Conservation (phyloP, 1,140 invertebrate genomes). For the Bombus pascuorum region DNA sequence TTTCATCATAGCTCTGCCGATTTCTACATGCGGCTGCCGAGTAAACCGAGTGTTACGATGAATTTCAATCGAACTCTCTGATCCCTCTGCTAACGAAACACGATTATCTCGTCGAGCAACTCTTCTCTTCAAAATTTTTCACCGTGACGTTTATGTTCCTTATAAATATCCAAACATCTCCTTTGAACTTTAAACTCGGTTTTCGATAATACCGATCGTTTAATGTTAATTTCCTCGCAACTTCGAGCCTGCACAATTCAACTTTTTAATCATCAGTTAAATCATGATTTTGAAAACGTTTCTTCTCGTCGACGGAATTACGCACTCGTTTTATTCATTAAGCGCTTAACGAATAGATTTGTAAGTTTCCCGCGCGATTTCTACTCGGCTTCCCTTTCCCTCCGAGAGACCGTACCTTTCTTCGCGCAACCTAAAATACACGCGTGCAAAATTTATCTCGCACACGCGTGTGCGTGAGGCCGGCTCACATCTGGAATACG, state of each 20-base stretch:
- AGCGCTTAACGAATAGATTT: neutral
- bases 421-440: constrained; percentile 56
- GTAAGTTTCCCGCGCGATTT: neutral
- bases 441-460: constrained; percentile 57
- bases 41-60: neutral
- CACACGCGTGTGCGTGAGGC: constrained; percentile 21
- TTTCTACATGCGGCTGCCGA: constrained; percentile 19
- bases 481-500: constrained; percentile 59
- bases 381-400: neutral
- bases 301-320: neutral
- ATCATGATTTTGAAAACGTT: neutral
- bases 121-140: neutral
- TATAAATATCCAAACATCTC: neutral
- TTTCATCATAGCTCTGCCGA: constrained; percentile 24
- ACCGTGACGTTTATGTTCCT: neutral
- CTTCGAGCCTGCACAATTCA: neutral
- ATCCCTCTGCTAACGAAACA: neutral
- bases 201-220: neutral
- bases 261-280: neutral
- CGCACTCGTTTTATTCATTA: neutral
- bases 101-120: neutral
- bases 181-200: neutral
- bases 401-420: constrained; percentile 26
- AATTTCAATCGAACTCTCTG: neutral
- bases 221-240: neutral